Evolutionary conservation across 2,113 vertebrate genomes (phyloP), one percentile per base, ranked within the genome.

Genomic region (Scatophagus argus): DNA sequence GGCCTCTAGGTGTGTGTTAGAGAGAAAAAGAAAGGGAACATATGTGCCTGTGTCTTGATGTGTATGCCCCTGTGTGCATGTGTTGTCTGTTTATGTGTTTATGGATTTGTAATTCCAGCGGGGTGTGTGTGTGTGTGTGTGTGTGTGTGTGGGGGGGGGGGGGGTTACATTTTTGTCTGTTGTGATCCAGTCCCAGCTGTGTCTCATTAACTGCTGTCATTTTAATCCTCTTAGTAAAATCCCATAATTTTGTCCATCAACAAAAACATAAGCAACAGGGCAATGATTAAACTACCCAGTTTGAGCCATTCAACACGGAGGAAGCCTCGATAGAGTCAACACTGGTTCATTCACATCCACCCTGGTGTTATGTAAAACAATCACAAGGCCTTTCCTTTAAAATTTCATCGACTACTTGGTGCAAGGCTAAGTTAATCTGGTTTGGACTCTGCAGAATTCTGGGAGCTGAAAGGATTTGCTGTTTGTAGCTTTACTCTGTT

Each of bases 151-250:
- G 36, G 13, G 19, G 56, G 58, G 29, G 25, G 1, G 49, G 54
- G 44, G 63, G 58, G 52, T 47, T 87, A 78, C 76, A 83, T 56
- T 88, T 84, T 85, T 81, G 83, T 84, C 74, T 91, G 83, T 83
- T 87, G 85, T 87, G 88, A 89, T 90, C 83, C 83, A 81, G 87
- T 89, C 87, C 92, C 92, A 92, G 93, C 90, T 94, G 91, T 84
- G 91, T 84, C 92, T 94, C 92, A 94, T 94, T 93, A 94, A 88
- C 89, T 64, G 86, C 89, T 88, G 92, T 92, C 93, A 92, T 89
- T 92, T 87, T 92, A 92, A 93, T 94, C 93, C 92, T 92, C 93
- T 94, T 93, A 92, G 87, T 90, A 84, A 91, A 94, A 93, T 94
- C 89, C 92, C 89, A 87, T 93, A 90, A 94, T 91, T 92, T 91